Conservation (phyloP, 2,888 invertebrate genomes). For the Philereme transversata region DNA sequence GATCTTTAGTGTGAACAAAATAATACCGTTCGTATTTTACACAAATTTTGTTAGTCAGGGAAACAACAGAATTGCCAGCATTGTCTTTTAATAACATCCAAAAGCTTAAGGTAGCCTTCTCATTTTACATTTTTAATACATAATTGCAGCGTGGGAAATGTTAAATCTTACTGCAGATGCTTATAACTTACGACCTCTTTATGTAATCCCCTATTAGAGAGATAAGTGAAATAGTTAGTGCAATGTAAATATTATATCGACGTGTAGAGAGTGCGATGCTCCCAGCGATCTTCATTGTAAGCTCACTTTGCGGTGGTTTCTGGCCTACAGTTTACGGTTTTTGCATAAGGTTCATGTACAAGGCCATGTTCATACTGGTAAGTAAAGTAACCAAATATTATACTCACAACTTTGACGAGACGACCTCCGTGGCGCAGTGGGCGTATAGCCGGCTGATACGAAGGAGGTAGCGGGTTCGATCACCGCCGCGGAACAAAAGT, state of each 20-base stretch:
- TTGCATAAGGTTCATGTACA: conserved; percentile 51
- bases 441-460: no score
- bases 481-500: no score
- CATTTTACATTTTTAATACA: background rate
- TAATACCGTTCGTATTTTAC: no score
- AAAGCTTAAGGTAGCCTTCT: background rate
- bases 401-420: no score
- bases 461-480: no score
- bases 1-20: no score
- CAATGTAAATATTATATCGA: conserved; percentile 32
- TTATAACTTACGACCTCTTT: conserved; percentile 18
- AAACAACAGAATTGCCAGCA: no score
- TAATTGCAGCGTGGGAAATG: conserved; percentile 2
- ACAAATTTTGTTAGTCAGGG: no score
- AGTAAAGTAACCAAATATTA: background rate
- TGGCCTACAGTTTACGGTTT: conserved; percentile 55
- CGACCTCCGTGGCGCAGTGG: no score
- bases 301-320: conserved; percentile 65
- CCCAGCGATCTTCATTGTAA: conserved; percentile 55
- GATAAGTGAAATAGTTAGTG: conserved; percentile 28
- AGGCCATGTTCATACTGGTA: conserved; percentile 45
- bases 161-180: conserved; percentile 4
- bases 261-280: conserved; percentile 42
- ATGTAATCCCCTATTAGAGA: conserved; percentile 16
- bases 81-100: no score